A percentile compares a stretch with the other conserved stretches of the same genome.
phyloP scores from a whole-genome alignment of 2,113 vertebrate species.

The Empidonax traillii region DNA sequence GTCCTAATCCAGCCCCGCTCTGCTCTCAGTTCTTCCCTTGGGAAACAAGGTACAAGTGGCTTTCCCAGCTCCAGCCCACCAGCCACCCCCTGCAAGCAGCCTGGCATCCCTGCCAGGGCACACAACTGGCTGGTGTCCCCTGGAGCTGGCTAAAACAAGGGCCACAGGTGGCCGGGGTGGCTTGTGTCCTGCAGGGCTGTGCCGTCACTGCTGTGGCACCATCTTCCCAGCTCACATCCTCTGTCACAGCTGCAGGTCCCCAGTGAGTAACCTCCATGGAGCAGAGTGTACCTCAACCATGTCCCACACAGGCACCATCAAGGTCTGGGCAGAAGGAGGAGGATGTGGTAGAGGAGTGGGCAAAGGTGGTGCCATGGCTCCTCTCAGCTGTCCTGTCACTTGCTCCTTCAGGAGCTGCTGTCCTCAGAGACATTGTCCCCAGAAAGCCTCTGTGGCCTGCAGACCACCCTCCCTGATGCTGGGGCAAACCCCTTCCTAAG shows the following conservation, averaged over 20 bases:
- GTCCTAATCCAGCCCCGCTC: background rate
- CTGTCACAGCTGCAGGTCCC: background rate
- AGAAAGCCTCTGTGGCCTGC: background rate
- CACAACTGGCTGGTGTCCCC: accelerated
- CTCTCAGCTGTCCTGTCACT: background rate
- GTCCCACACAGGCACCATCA: accelerated
- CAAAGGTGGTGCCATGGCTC: background rate
- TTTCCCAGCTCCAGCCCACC: background rate
- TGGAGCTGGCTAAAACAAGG: background rate
- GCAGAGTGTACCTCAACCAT: background rate
- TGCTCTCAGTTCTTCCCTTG: background rate
- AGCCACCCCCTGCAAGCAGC: background rate
- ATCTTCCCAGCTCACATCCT: background rate
- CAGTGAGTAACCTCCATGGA: accelerated
- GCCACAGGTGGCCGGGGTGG: accelerated
- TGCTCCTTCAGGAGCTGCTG: background rate
- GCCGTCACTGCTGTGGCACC: accelerated
- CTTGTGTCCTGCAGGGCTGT: background rate
- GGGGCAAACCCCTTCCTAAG: background rate
- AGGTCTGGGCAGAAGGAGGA: background rate
- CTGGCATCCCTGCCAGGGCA: background rate
- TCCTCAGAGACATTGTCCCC: background rate
- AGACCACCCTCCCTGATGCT: background rate
- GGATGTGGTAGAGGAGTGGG: accelerated
- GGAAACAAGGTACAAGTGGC: background rate